A percentile compares a stretch with the other conserved stretches of the same genome.
Conservation (phyloP, 2,113 vertebrate genomes). For the Lagopus leucura region DNA sequence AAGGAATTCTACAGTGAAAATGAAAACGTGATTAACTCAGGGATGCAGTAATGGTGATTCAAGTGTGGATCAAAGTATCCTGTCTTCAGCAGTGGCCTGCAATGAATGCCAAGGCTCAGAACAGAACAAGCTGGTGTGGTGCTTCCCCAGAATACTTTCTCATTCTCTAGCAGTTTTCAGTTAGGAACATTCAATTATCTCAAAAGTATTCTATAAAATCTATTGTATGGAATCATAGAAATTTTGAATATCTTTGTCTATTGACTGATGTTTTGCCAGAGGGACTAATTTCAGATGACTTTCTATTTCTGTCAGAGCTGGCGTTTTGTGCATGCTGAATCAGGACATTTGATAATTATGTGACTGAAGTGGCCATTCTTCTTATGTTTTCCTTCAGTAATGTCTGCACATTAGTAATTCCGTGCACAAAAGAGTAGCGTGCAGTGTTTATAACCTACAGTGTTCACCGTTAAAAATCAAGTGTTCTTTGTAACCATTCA, state of each 20-base stretch:
- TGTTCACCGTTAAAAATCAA: background rate
- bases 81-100: background rate
- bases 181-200: background rate
- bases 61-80: background rate
- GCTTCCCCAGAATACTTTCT: background rate
- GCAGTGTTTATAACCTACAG: background rate
- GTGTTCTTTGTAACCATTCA: background rate
- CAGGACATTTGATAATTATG: background rate
- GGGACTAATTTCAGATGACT: background rate
- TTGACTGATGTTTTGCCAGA: background rate
- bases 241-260: background rate
- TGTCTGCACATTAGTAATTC: background rate
- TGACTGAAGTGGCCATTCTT: background rate
- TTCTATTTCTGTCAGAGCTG: background rate
- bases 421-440: background rate
- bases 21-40: accelerated
- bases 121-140: accelerated
- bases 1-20: background rate
- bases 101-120: background rate
- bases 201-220: background rate
- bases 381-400: background rate
- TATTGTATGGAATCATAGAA: background rate
- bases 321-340: background rate
- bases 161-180: background rate
- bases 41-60: background rate